Conservation (phyloP, 2,888 invertebrate species). For the Dinocampus coccinellae region DNA sequence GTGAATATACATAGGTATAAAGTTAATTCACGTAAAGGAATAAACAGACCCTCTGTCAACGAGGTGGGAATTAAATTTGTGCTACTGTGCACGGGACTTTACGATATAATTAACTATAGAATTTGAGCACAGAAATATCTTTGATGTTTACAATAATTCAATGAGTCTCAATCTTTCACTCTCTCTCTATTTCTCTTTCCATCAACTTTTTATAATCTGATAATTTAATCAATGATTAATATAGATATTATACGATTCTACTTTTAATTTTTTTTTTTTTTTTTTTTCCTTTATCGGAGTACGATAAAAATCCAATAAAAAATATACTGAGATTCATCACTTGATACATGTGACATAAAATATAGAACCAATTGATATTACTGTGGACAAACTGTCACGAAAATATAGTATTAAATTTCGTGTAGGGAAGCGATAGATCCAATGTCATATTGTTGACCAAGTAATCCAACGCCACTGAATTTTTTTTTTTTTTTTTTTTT, state of each 20-base stretch:
- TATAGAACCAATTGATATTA: conserved; percentile 13
- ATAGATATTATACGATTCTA: not conserved
- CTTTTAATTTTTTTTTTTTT: not conserved
- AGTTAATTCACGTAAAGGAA: not conserved
- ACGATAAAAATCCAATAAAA: not conserved
- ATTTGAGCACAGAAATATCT: not conserved
- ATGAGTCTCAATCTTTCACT: too few species aligned
- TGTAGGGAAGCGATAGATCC: not conserved
- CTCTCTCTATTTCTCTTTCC: not conserved
- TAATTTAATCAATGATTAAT: not conserved
- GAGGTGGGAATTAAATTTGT: conserved; percentile 1
- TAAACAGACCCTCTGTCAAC: not conserved
- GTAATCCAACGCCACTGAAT: conserved; percentile 11
- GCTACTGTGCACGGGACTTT: not conserved
- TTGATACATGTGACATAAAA: not conserved
- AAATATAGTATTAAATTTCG: not conserved
- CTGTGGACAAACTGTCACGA: conserved; percentile 7
- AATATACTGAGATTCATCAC: not conserved
- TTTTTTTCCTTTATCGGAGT: not conserved
- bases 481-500: too few species aligned
- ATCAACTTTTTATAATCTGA: not conserved
- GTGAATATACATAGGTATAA: not conserved
- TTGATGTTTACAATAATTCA: not conserved
- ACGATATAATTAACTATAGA: not conserved
- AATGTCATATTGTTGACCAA: conserved; percentile 19